These are phyloP conservation scores for Amiota minor DNA, from an alignment of 2,888 invertebrate species.

Conservation along the genomic window DNA sequence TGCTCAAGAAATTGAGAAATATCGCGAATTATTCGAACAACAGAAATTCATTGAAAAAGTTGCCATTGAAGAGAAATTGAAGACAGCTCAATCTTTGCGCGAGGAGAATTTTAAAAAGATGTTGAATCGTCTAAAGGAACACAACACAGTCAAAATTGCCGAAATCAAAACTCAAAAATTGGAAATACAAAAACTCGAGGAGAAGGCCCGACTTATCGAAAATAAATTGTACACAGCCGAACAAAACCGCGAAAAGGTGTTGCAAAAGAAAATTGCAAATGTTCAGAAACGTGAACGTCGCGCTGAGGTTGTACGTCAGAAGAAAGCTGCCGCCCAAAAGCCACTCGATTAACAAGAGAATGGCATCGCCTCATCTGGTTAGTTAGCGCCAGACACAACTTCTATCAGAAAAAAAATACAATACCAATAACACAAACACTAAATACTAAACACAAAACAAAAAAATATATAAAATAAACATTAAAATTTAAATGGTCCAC, in stretches of 20 bases:
- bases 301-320: slow-evolving; percentile 92
- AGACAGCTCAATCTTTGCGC: slow-evolving; percentile 89
- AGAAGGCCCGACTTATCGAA: slow-evolving; percentile 81
- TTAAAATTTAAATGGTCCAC: slow-evolving; percentile 31
- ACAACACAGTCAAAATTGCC: slow-evolving; percentile 82
- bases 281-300: slow-evolving; percentile 91
- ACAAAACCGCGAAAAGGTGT: slow-evolving; percentile 87
- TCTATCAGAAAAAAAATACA: not conserved
- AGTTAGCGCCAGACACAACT: slow-evolving; percentile 60
- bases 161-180: slow-evolving; percentile 79
- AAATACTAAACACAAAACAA: slow-evolving; percentile 22
- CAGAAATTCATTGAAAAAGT: too few relatives aligned
- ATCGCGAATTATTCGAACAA: too few relatives aligned
- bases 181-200: slow-evolving; percentile 79
- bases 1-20: too few relatives aligned
- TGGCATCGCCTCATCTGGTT: slow-evolving; percentile 80
- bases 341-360: too few relatives aligned
- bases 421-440: slow-evolving; percentile 21
- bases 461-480: slow-evolving; percentile 17
- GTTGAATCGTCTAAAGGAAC: slow-evolving; percentile 91
- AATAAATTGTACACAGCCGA: slow-evolving; percentile 86
- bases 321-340: slow-evolving; percentile 81
- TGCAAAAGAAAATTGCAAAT: slow-evolving; percentile 88
- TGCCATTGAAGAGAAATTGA: slow-evolving; percentile 90
- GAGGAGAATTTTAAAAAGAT: slow-evolving; percentile 93